Base-by-base conservation (phyloP, 2,888 invertebrate genomes). In the Clivina fossor region DNA sequence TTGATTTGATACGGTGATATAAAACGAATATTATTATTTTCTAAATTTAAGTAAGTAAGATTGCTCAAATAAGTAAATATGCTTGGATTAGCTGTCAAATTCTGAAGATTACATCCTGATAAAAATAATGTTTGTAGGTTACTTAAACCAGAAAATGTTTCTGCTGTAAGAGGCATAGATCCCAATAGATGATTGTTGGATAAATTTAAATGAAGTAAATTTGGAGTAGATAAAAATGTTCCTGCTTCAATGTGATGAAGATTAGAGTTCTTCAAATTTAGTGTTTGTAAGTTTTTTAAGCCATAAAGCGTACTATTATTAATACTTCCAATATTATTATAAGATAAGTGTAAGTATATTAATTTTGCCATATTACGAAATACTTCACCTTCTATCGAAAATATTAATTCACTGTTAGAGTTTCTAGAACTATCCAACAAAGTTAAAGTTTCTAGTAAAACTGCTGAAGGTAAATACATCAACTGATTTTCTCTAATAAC, bases 401-500 rank as follows among this genome's bases (percentile, higher is more conserved):
- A 62, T 79, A 78, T 38, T 76, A 0, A 77, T 74, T 46, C 70
- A 75, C 15, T 69, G 1, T 77, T 77, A 37, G 77, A 76, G 58
- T 80, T 80, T 55, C 72, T 69, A 3, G 79, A 79, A 44, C 82
- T 62, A 66, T 81, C 80, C 62, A 82, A 64, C 44, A 77, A 68
- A 9, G 73, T 65, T 2, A 83, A 64, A 58, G 76, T 76, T 58
- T 74, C 73, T 2, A 77, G 70, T 11, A 80, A 66, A 2, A 76
- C 77, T 11, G 72, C 70, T 38, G 72, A 70, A 37, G 80, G 80
- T 11, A 80, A 66, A 1, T 76, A 76, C 0, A 77, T 72, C 22
- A 83, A 68, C 61, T 77, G 77, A 60, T 83, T 83, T 1, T 76
- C 76, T 43, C 76, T 74, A 30, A 83, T 63, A 9, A 79, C 63